Evolutionary conservation across 2,113 vertebrate genomes (phyloP).

Genomic region (Indicator indicator): DNA sequence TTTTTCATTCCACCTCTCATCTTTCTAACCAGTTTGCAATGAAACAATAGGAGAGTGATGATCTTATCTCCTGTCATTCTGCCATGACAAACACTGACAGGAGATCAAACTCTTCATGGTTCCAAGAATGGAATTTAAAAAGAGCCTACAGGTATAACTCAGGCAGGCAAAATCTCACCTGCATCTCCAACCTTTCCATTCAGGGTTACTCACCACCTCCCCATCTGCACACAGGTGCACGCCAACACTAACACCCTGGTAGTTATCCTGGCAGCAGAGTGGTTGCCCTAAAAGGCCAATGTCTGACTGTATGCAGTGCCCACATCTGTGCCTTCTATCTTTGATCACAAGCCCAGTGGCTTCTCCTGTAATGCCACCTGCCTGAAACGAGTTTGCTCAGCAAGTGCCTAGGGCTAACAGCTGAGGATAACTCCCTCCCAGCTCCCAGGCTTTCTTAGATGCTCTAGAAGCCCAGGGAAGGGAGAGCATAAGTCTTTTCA

Average conservation of each 20-base stretch:
- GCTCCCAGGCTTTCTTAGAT: no score
- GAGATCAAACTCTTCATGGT: background rate
- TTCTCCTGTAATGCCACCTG: background rate
- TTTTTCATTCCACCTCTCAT: background rate
- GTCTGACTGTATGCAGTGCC: background rate
- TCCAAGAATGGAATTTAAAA: background rate
- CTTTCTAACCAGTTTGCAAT: background rate
- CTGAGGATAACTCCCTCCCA: accelerated
- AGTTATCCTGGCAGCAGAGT: accelerated
- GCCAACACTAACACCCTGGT: accelerated
- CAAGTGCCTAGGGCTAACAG: background rate
- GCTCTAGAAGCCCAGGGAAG: background rate
- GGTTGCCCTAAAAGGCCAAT: accelerated
- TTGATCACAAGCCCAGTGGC: accelerated
- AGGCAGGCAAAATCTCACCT: background rate
- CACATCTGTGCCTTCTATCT: background rate
- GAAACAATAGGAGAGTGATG: accelerated
- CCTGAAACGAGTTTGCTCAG: accelerated
- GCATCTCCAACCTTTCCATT: background rate
- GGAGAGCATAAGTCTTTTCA: accelerated
- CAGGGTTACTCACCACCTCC: background rate
- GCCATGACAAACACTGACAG: accelerated
- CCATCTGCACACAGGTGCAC: background rate
- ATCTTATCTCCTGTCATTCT: background rate
- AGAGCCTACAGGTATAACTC: background rate